Evolutionary conservation across 2,797 vertebrate species (phyloP), one percentile per base, ranked within the genome.

Genomic region (Thamnophis elegans): DNA sequence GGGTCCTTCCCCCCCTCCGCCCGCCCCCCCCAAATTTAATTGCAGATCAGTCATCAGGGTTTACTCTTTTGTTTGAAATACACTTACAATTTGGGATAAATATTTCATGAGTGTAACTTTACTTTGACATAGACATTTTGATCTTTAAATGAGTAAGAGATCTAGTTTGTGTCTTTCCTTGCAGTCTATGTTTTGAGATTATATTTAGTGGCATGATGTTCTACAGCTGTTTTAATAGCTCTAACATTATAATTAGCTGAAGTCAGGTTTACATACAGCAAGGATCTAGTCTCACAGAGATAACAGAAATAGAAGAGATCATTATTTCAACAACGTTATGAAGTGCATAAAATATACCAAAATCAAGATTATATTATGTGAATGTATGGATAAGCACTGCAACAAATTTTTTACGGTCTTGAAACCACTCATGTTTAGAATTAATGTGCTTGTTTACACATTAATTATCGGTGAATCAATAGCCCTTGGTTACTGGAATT

Each of bases 21-120:
- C 42, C 42, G 2, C 14, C 55, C 55, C 14, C 55, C 55, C 4
- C n/a, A n/a, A n/a, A 42, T 42, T 88, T 90, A 91, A 91, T 55
- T 93, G 62, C 89, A 92, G 89, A 89, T 85, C 51, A 93, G 87
- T 87, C 58, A 6, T 8, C 65, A 92, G 85, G 73, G 42, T 73
- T 28, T 62, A 58, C 11, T 85, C 78, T 9, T 89, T 47, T 11
- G 94, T 87, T 78, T 0, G 56, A 87, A 0, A 87, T 53, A 36
- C 3, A 18, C 90, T 78, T 87, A 82, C 9, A 78, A 88, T 82
- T 88, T 90, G 85, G 68, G 51, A 89, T 85, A 59, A 16, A 12
- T 56, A 88, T 56, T 91, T 85, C 6, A 91, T 92, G 13, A 94
- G 78, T 62, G 87, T 20, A 56, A 54, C n/a, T 53, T 3, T 16